Evolutionary conservation across 2,888 invertebrate species (phyloP).

Genomic region (Ypsolopha sequella): DNA sequence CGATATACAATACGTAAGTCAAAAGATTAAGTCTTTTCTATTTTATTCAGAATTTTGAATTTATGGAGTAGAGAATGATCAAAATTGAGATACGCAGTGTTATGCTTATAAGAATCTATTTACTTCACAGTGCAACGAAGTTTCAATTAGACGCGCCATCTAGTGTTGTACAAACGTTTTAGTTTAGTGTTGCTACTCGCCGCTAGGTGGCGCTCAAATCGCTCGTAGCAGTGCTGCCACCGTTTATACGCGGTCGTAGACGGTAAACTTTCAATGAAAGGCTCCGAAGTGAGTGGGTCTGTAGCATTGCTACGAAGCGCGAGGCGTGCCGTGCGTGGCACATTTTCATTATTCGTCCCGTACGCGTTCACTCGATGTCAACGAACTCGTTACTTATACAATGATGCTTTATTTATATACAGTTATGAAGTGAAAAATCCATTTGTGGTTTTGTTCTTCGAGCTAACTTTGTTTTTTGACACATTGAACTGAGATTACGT

Average conservation of each 20-base stretch:
- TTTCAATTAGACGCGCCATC: constrained; percentile 24
- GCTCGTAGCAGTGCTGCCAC: constrained; percentile 30
- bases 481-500: background rate
- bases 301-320: constrained; percentile 33
- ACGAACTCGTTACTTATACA: constrained; percentile 43
- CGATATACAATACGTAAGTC: too few species aligned
- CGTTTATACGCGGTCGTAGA: constrained; percentile 20
- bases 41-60: too few species aligned
- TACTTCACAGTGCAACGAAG: too few species aligned
- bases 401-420: constrained; percentile 16
- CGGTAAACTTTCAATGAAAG: constrained; percentile 48
- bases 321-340: constrained; percentile 27
- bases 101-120: too few species aligned
- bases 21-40: too few species aligned
- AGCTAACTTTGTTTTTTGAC: background rate
- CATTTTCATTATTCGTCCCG: constrained; percentile 7
- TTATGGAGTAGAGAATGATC: too few species aligned
- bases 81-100: too few species aligned
- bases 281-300: constrained; percentile 33
- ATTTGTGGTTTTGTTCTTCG: constrained; percentile 1
- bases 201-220: constrained; percentile 43
- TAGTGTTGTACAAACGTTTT: constrained; percentile 24
- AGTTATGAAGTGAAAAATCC: constrained; percentile 1
- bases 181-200: constrained; percentile 45
- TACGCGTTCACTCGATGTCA: constrained; percentile 39